These are phyloP conservation scores for Chelonus formosanus DNA, from an alignment of 2,888 invertebrate species.

Conservation along the genomic window DNA sequence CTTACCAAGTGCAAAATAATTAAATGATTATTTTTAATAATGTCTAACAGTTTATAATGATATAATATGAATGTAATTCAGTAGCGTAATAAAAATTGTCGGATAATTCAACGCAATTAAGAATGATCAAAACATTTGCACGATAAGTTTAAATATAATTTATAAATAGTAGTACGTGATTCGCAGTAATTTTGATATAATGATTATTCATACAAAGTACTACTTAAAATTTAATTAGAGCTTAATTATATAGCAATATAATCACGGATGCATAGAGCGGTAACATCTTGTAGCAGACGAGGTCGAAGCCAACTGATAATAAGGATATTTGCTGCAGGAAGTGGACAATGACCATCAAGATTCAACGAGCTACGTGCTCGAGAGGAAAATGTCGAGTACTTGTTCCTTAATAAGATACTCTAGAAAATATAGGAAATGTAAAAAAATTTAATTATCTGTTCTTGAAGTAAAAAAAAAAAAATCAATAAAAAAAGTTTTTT, in stretches of 20 bases:
- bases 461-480: too few relatives aligned
- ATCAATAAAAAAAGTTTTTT: too few relatives aligned
- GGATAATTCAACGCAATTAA: background rate
- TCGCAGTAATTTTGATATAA: conserved; percentile 33
- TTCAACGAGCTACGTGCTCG: conserved; percentile 3
- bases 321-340: conserved; percentile 54
- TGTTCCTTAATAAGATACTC: too few relatives aligned
- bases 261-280: conserved; percentile 18
- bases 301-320: conserved; percentile 38
- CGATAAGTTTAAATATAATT: conserved; percentile 9
- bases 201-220: conserved; percentile 38
- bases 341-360: conserved; percentile 50
- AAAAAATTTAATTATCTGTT: too few relatives aligned
- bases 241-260: conserved; percentile 33
- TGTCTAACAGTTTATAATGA: too few relatives aligned
- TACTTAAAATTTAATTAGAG: conserved; percentile 42
- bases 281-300: background rate
- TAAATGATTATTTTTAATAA: too few relatives aligned
- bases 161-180: conserved; percentile 38
- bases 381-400: too few relatives aligned
- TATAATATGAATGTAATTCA: too few relatives aligned
- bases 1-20: too few relatives aligned
- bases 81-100: too few relatives aligned
- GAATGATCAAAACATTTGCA: background rate
- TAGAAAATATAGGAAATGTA: too few relatives aligned